These are phyloP conservation scores for Hippocampus guttulatus DNA, from an alignment of 2,113 vertebrate genomes.

Conservation along the genomic window DNA sequence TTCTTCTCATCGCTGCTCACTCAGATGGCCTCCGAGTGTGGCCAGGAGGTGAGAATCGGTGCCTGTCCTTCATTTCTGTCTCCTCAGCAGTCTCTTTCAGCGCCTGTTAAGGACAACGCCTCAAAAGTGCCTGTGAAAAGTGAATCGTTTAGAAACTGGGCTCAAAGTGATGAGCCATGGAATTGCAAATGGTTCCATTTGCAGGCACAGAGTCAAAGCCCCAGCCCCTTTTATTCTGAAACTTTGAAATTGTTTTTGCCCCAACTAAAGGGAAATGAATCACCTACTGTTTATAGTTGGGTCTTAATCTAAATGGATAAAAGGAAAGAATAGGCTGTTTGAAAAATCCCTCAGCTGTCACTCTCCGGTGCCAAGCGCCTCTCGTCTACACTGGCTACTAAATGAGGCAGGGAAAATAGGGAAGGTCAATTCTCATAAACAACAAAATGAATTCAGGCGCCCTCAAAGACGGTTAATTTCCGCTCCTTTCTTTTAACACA, in stretches of 20 bases:
- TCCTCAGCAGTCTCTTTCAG: slow-evolving; percentile 29
- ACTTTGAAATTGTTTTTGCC: slow-evolving; percentile 6
- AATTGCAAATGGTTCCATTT: slow-evolving; percentile 39
- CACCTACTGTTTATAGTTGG: slow-evolving; percentile 9
- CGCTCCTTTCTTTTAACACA: background rate
- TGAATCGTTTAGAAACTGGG: slow-evolving; percentile 26
- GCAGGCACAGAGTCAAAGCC: slow-evolving; percentile 10
- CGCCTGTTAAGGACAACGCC: slow-evolving; percentile 14
- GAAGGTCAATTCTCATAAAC: slow-evolving; percentile 18
- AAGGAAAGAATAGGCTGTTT: slow-evolving; percentile 15
- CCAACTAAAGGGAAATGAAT: slow-evolving; percentile 6
- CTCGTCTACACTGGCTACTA: background rate
- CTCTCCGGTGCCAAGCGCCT: background rate
- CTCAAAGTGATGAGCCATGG: slow-evolving; percentile 43
- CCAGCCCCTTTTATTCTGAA: background rate
- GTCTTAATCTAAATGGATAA: slow-evolving; percentile 15
- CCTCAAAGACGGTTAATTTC: background rate
- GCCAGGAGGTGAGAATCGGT: slow-evolving; percentile 81
- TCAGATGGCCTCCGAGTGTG: slow-evolving; percentile 85
- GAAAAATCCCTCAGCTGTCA: background rate
- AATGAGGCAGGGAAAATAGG: slow-evolving; percentile 9
- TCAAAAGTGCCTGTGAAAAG: slow-evolving; percentile 40
- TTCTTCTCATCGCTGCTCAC: slow-evolving; percentile 89
- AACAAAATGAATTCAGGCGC: slow-evolving; percentile 4
- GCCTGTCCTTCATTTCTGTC: slow-evolving; percentile 40